Evolutionary conservation across 2,797 vertebrate genomes (phyloP).

Genomic region (Nyctalus aviator): DNA sequence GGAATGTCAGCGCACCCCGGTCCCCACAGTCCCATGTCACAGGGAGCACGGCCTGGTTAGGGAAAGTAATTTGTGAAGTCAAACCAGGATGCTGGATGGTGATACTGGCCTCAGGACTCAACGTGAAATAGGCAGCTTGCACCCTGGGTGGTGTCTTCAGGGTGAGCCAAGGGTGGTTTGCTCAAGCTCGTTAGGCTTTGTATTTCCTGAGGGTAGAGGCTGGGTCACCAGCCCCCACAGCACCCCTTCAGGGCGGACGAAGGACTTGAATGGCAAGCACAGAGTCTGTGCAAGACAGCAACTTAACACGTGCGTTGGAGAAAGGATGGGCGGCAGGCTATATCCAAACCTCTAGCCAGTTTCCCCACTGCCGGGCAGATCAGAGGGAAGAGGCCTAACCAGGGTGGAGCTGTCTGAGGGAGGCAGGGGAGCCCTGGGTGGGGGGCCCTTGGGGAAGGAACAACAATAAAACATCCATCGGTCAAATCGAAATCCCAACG

Average conservation of each 20-base stretch:
- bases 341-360: neutral
- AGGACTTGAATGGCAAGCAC: neutral
- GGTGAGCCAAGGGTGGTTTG: neutral
- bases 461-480: neutral
- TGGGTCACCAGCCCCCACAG: fast-evolving
- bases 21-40: neutral
- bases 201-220: neutral
- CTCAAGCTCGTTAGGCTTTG: neutral
- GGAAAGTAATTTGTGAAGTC: neutral
- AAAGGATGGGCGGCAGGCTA: neutral
- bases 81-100: neutral
- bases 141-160: neutral
- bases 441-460: neutral
- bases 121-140: neutral
- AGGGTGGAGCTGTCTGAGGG: neutral
- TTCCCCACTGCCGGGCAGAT: neutral
- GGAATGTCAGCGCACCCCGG: neutral
- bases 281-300: neutral
- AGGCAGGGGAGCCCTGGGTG: neutral
- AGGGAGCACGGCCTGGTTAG: neutral
- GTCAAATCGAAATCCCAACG: constrained; percentile 12
- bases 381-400: neutral
- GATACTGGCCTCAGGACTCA: neutral
- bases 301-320: neutral
- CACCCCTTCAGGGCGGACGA: neutral